Percentiles rank a stretch among this genome's conserved stretches.
phyloP scores from a whole-genome alignment of 1,140 invertebrate species.

The Gerris buenoi region DNA sequence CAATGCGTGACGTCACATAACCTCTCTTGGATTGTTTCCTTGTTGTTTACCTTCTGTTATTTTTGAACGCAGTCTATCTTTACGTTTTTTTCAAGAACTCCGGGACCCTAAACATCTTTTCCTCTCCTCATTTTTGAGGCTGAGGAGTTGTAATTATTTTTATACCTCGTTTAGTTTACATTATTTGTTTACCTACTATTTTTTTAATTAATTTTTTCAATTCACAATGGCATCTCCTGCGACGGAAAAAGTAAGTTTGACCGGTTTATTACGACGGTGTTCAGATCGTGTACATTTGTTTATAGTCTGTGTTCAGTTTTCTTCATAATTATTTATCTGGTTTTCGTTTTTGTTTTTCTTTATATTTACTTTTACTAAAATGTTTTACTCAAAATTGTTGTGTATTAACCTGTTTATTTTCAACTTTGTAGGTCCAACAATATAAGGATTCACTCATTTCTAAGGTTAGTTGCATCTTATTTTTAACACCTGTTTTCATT shows the following conservation, averaged over 20 bases:
- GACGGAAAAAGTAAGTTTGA: constrained; percentile 6
- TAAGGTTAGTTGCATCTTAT: constrained; percentile 38
- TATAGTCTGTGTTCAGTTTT: neutral
- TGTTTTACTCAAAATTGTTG: neutral
- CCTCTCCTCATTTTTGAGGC: neutral
- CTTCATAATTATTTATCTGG: neutral
- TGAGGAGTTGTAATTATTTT: neutral
- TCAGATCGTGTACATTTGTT: neutral
- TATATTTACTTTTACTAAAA: neutral
- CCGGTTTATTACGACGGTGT: neutral
- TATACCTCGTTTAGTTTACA: neutral
- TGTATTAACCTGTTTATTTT: constrained; percentile 6
- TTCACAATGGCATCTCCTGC: neutral
- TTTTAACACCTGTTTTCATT: neutral
- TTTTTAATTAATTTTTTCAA: neutral
- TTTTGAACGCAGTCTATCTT: neutral
- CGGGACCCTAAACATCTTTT: neutral
- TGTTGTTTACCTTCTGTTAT: neutral
- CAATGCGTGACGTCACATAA: too few relatives aligned
- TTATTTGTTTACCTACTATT: neutral
- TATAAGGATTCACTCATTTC: constrained; percentile 67
- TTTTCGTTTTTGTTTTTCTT: neutral
- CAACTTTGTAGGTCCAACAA: constrained; percentile 54
- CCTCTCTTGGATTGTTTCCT: too few relatives aligned
- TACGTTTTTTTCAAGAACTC: neutral